Evolutionary conservation across 2,888 invertebrate genomes (phyloP).

Genomic region (Chirona hameri): DNA sequence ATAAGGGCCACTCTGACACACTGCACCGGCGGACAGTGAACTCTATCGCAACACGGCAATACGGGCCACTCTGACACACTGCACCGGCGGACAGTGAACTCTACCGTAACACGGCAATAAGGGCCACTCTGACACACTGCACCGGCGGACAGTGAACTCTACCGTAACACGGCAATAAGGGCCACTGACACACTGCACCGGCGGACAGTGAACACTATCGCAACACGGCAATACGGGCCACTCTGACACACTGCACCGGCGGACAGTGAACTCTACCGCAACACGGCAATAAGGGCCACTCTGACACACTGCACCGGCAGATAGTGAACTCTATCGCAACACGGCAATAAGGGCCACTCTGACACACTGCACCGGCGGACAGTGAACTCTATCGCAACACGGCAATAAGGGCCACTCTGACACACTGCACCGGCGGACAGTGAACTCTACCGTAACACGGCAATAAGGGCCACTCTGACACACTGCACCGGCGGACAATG

Average conservation of each 20-base stretch:
- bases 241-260: neutral
- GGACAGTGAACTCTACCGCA: neutral
- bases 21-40: neutral
- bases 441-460: neutral
- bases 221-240: neutral
- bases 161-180: neutral
- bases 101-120: neutral
- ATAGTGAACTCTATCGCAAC: neutral
- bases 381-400: neutral
- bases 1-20: too few relatives aligned
- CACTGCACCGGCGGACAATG: constrained; percentile 53
- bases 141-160: neutral
- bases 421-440: neutral
- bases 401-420: neutral
- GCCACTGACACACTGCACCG: constrained; percentile 90
- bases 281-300: neutral
- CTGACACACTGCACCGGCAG: constrained; percentile 76
- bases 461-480: constrained; percentile 46
- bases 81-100: neutral
- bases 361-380: neutral
- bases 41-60: neutral
- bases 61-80: constrained; percentile 58
- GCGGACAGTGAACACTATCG: neutral
- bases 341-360: neutral
- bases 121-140: neutral